A percentile compares a stretch with the other conserved stretches of the same genome.
Conservation (phyloP, 2,888 invertebrate species). For the Cataglyphis altisquamis region DNA sequence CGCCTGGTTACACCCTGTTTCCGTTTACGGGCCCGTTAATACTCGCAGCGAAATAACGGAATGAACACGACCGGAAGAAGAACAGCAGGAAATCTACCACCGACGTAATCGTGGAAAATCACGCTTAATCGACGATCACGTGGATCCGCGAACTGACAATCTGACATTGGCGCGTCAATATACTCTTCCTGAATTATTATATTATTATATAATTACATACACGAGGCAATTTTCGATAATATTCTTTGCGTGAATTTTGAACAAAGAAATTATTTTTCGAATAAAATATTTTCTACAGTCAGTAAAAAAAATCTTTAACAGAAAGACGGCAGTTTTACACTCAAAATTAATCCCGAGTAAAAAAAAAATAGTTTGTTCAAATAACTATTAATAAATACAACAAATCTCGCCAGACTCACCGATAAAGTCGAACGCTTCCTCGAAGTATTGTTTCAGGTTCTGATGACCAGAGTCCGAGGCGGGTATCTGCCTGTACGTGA, state of each 20-base stretch:
- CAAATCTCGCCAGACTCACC: constrained; percentile 88
- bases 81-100: constrained; percentile 25
- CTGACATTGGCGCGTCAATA: constrained; percentile 3
- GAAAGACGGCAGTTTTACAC: no score
- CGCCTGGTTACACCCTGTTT: constrained; percentile 84
- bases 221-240: neutral
- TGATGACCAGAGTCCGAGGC: constrained; percentile 94
- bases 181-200: neutral
- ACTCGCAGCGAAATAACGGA: constrained; percentile 59
- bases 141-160: no score
- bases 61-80: constrained; percentile 50
- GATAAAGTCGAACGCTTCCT: constrained; percentile 94
- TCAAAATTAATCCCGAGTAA: no score
- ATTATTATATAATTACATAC: neutral
- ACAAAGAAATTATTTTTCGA: neutral
- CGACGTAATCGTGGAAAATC: constrained; percentile 43
- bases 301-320: no score
- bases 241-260: neutral
- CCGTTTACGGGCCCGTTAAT: constrained; percentile 71
- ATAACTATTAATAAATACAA: neutral
- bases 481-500: constrained; percentile 92
- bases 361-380: no score
- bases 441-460: constrained; percentile 95
- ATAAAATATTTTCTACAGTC: neutral
- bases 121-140: constrained; percentile 21